phyloP scores from a whole-genome alignment of 2,888 invertebrate genomes.

The Aphidius colemani region DNA sequence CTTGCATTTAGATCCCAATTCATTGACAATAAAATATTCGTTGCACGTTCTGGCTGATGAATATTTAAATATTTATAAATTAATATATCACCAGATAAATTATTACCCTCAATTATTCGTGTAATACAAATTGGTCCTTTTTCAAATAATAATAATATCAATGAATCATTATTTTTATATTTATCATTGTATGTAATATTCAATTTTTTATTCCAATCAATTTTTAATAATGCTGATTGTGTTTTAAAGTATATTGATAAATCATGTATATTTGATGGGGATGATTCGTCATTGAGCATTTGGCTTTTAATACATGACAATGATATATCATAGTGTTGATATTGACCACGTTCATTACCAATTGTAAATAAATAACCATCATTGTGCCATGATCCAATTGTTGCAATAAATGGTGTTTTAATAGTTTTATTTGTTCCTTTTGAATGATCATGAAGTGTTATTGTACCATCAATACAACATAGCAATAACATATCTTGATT shows the following conservation, averaged over 20 bases:
- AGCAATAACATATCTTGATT: conserved; percentile 77
- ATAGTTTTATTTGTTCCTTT: conserved; percentile 76
- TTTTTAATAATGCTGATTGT: conserved; percentile 64
- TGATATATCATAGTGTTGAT: conserved; percentile 78
- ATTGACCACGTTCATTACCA: conserved; percentile 73
- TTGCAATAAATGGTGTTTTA: conserved; percentile 77
- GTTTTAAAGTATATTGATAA: conserved; percentile 68
- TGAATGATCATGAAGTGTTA: conserved; percentile 78
- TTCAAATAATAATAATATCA: conserved; percentile 67
- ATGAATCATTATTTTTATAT: conserved; percentile 62
- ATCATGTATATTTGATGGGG: conserved; percentile 68
- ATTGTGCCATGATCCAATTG: conserved; percentile 73
- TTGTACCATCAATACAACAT: conserved; percentile 83
- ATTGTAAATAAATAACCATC: conserved; percentile 72
- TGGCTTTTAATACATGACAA: conserved; percentile 71
- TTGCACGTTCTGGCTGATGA: conserved; percentile 71
- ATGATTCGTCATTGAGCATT: conserved; percentile 69
- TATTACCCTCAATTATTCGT: conserved; percentile 63
- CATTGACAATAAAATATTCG: conserved; percentile 69
- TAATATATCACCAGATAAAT: conserved; percentile 66
- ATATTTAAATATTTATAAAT: conserved; percentile 69
- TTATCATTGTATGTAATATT: conserved; percentile 53
- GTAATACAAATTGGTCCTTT: conserved; percentile 67
- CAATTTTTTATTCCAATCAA: conserved; percentile 67
- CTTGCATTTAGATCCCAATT: conserved; percentile 82